Percentiles rank a stretch among this genome's conserved stretches.
Evolutionary conservation across 2,888 invertebrate genomes (phyloP).

Genomic region (Catocala sponsa): DNA sequence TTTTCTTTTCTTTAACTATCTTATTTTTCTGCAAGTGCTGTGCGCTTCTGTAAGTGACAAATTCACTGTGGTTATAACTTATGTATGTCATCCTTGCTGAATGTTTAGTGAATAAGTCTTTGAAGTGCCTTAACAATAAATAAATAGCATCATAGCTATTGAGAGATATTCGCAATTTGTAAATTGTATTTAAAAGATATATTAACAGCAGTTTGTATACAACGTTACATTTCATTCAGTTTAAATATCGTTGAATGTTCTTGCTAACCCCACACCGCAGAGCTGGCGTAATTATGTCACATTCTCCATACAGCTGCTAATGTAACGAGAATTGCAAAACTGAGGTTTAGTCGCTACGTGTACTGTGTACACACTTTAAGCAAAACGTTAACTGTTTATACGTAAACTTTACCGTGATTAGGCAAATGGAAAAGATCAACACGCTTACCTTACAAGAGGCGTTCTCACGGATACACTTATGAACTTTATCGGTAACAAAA

Average conservation of each 20-base stretch:
- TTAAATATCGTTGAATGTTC: constrained; percentile 31
- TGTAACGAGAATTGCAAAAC: constrained; percentile 73
- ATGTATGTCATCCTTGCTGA: too few species aligned
- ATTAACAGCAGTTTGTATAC: too few species aligned
- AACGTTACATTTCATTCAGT: too few species aligned
- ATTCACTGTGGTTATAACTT: too few species aligned
- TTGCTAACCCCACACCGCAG: constrained; percentile 59
- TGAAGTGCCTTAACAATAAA: too few species aligned
- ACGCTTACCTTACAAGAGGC: constrained; percentile 1
- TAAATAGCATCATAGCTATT: too few species aligned
- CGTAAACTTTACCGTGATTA: constrained; percentile 8
- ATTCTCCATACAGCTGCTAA: constrained; percentile 67
- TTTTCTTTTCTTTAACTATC: too few species aligned
- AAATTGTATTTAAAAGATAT: too few species aligned
- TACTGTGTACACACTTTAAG: constrained; percentile 52
- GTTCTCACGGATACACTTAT: constrained; percentile 5
- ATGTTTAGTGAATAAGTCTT: too few species aligned
- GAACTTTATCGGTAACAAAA: neutral
- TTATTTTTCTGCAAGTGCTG: too few species aligned
- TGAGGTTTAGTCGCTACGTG: constrained; percentile 56
- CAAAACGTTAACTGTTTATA: constrained; percentile 11
- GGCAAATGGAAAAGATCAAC: constrained; percentile 4
- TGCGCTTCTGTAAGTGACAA: too few species aligned
- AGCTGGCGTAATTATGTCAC: constrained; percentile 72
- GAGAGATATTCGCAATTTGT: too few species aligned